Conservation (phyloP, 2,888 invertebrate species). For the Eupithecia abbreviata region DNA sequence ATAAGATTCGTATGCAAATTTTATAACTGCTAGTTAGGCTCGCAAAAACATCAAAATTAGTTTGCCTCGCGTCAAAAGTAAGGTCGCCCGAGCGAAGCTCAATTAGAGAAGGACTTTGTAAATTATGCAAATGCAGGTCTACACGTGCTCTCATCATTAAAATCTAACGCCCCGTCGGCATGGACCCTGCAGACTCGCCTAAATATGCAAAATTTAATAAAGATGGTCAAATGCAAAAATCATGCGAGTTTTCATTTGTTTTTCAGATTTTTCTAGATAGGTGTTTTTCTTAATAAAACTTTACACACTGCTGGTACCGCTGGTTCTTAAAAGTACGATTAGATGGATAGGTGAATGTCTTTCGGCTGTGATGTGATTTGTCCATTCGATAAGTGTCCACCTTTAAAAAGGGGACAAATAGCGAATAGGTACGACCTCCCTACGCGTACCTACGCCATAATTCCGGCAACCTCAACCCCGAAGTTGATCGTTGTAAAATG, state of each 20-base stretch:
- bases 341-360: not conserved
- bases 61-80: conserved; percentile 17
- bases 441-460: not conserved
- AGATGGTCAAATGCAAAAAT: not conserved
- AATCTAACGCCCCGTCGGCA: conserved; percentile 59
- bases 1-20: conserved; percentile 4
- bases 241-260: not conserved
- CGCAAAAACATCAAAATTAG: conserved; percentile 10
- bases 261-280: not conserved
- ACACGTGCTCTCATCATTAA: conserved; percentile 62
- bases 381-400: not conserved
- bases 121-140: conserved; percentile 64
- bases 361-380: not conserved
- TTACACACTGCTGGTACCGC: not conserved
- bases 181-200: conserved; percentile 49
- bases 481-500: not conserved
- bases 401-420: not conserved
- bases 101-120: conserved; percentile 58
- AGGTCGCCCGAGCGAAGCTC: conserved; percentile 38
- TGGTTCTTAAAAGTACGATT: not conserved
- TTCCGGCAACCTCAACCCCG: not conserved
- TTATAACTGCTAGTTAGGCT: conserved; percentile 3
- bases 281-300: not conserved
- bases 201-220: conserved; percentile 41
- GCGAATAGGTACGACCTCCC: not conserved